Evolutionary conservation across 2,113 vertebrate genomes (phyloP).

Genomic region (Bagarius yarrelli): DNA sequence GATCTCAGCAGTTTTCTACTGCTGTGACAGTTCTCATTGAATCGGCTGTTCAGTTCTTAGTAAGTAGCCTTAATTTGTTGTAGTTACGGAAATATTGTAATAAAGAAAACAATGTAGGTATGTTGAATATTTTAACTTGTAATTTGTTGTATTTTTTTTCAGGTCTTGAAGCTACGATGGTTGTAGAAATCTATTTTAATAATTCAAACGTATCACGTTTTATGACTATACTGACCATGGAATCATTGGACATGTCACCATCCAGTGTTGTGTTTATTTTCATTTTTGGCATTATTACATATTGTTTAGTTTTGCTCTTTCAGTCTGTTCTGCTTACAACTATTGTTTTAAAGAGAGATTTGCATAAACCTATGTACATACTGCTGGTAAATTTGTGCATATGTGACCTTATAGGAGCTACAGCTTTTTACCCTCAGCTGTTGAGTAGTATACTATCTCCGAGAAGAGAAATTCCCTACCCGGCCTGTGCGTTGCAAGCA

Average conservation of each 20-base stretch:
- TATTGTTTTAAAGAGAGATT: background rate
- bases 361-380: constrained; percentile 17
- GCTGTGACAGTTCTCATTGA: background rate
- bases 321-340: background rate
- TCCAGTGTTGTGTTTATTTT: background rate
- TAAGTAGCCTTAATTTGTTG: background rate
- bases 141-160: background rate
- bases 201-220: background rate
- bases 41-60: background rate
- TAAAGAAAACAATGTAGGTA: background rate
- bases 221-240: background rate
- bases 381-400: constrained; percentile 17
- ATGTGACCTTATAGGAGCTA: constrained; percentile 10
- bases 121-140: background rate
- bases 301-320: constrained; percentile 5
- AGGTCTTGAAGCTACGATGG: background rate
- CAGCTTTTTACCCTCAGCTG: background rate
- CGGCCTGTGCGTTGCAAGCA: background rate
- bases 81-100: background rate
- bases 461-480: background rate
- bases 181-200: background rate
- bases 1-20: background rate
- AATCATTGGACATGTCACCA: constrained; percentile 4
- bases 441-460: background rate
- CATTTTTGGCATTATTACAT: constrained; percentile 1